Percentiles rank a stretch among this genome's conserved stretches.
Conservation (phyloP, 2,888 invertebrate species). For the Achlya flavicornis region DNA sequence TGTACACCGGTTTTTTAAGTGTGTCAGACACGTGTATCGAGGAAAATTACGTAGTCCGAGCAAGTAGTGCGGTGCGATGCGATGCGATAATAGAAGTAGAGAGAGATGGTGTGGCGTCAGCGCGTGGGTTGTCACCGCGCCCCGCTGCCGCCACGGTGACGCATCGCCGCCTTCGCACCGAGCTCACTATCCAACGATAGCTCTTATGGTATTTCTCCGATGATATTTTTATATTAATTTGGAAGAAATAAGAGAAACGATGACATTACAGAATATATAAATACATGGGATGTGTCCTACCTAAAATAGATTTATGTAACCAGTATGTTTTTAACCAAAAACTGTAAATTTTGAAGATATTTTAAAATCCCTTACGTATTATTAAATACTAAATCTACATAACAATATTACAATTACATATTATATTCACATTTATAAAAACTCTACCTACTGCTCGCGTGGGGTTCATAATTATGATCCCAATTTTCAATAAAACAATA, state of each 20-base stretch:
- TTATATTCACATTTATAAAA: too few species aligned
- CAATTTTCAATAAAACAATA: too few species aligned
- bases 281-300: too few species aligned
- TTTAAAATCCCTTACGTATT: too few species aligned
- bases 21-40: slow-evolving; percentile 47
- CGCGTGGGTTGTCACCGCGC: slow-evolving; percentile 67
- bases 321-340: too few species aligned
- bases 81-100: background rate
- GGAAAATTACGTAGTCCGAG: slow-evolving; percentile 31
- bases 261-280: too few species aligned
- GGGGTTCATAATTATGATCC: too few species aligned
- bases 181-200: slow-evolving; percentile 25
- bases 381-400: too few species aligned
- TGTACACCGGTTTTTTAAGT: slow-evolving; percentile 25
- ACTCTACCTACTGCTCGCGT: too few species aligned
- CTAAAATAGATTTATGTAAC: too few species aligned
- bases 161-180: slow-evolving; percentile 46
- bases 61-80: background rate
- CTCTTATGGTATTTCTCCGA: slow-evolving; percentile 32
- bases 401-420: too few species aligned
- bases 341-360: too few species aligned
- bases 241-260: background rate
- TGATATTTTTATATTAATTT: slow-evolving; percentile 21
- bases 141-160: slow-evolving; percentile 70
- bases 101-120: slow-evolving; percentile 34